Evolutionary conservation across 2,888 invertebrate genomes (phyloP).

Genomic region (Theodoxus fluviatilis): DNA sequence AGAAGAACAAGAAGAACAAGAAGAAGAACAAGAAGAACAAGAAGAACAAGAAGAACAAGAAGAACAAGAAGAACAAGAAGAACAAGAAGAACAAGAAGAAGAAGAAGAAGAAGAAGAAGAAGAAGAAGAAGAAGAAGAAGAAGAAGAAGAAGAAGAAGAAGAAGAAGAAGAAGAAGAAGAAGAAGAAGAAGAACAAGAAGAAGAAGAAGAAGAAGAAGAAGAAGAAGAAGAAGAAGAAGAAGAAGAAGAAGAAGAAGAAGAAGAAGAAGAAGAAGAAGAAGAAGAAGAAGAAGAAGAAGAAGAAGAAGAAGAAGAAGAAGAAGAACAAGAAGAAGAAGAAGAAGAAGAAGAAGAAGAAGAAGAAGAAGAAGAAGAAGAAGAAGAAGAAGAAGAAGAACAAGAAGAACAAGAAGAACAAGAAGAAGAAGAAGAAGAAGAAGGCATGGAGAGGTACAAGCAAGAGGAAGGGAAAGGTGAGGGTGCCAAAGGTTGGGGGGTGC

Average conservation of each 20-base stretch:
- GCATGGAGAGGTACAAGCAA: too few relatives aligned
- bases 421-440: background rate
- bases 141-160: background rate
- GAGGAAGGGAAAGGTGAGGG: too few relatives aligned
- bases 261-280: background rate
- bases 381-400: background rate
- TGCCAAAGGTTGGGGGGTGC: too few relatives aligned
- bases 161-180: background rate
- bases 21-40: background rate
- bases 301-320: slow-evolving; percentile 5
- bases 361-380: background rate
- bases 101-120: too few relatives aligned
- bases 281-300: slow-evolving; percentile 14
- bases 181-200: background rate
- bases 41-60: background rate
- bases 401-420: background rate
- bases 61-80: background rate
- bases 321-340: slow-evolving; percentile 1
- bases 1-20: background rate
- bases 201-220: background rate
- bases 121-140: background rate
- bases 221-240: background rate
- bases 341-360: background rate
- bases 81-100: too few relatives aligned
- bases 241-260: background rate